Base-by-base conservation (phyloP, 2,797 vertebrate species). In the Diglossa cyanea region DNA sequence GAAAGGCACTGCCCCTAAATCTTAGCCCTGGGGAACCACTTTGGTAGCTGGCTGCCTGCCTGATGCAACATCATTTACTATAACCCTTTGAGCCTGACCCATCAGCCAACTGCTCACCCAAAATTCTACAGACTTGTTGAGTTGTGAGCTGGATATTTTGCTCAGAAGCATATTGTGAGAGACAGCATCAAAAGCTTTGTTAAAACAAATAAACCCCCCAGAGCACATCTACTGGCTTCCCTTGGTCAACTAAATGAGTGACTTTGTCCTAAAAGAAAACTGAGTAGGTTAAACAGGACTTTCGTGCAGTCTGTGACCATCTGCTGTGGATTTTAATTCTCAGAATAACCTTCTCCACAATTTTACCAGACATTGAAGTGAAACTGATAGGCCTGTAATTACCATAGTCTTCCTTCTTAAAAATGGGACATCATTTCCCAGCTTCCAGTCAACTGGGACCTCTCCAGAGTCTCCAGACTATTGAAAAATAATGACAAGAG, bases 51-150 rank as follows among this genome's bases (percentile, higher is more conserved):
- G 9, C 39, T 21, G 3, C 18, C 33, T 13, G 31, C 10, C 50
- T 18, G 9, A 13, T 25, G 12, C 30, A 63, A 7, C 4, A 17
- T 10, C 8, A 39, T 47, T 58, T 60, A 9, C 25, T 33, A 2
- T 12, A 70, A 37, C 7, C 1, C 17, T 77, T 68, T 55, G 13
- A 65, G 19, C 6, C n/a, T 15, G 10, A 58, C 11, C 18, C 2
- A 0, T 17, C 6, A 2, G 25, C 17, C 23, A 45, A 0, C 23
- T 63, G 3, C 12, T 45, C 21, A 40, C 6, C 10, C 37, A 30
- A 11, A 3, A 6, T 54, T 9, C 23, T 81, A 16, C 7, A 39
- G 45, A 53, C 25, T 54, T 37, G 16, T 35, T 7, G 19, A 54
- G 16, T n/a, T 58, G 16, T 0, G 1, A 33, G n/a, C 30, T 65